Conservation (phyloP, 2,888 invertebrate genomes). For the Ichneumoninae sp. region DNA sequence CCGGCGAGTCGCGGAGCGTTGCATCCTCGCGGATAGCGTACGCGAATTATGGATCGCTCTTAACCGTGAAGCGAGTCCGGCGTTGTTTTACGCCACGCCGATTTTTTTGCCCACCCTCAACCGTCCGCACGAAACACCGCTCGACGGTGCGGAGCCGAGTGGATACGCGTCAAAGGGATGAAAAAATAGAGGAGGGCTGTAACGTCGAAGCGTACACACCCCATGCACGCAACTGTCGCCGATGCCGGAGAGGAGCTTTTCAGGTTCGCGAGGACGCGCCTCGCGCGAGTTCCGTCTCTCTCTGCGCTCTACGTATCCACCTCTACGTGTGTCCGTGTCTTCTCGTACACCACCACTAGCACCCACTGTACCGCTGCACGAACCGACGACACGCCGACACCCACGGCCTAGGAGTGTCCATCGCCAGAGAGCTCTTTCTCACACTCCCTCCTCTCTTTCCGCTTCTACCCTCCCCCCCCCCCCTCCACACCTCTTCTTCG, state of each 20-base stretch:
- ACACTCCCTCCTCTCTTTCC: constrained; percentile 16
- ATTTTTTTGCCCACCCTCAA: background rate
- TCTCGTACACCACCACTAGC: constrained; percentile 59
- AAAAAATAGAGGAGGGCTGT: constrained; percentile 22
- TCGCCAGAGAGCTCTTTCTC: constrained; percentile 46
- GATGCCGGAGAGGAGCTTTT: constrained; percentile 38
- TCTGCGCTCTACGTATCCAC: background rate
- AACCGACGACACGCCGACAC: constrained; percentile 62
- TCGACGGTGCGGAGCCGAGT: background rate
- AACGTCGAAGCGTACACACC: constrained; percentile 38
- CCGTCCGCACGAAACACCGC: background rate
- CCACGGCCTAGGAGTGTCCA: constrained; percentile 67
- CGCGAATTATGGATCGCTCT: constrained; percentile 64
- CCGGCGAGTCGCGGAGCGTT: constrained; percentile 24
- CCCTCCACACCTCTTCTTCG: background rate
- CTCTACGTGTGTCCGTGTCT: constrained; percentile 39
- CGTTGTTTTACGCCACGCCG: background rate
- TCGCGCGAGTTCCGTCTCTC: constrained; percentile 49
- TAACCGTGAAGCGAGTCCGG: constrained; percentile 19
- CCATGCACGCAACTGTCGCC: constrained; percentile 40
- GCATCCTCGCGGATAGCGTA: constrained; percentile 53
- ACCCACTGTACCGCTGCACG: constrained; percentile 60
- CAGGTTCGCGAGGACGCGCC: constrained; percentile 54
- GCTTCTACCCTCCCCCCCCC: background rate
- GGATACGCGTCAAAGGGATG: background rate